Conservation (phyloP, 2,888 invertebrate genomes). For the Clitarchus hookeri region DNA sequence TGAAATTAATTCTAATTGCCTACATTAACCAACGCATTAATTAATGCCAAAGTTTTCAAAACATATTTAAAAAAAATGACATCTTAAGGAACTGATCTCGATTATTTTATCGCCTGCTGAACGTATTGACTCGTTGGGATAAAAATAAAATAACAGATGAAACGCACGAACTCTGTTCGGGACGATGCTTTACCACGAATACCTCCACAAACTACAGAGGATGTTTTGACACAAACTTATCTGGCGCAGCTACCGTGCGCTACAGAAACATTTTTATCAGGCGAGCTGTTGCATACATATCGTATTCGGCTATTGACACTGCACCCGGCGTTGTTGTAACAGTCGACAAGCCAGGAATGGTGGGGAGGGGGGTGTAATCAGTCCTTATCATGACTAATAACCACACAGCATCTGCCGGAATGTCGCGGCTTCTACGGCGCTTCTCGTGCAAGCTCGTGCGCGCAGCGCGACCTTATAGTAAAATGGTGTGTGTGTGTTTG, state of each 20-base stretch:
- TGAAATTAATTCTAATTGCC: too few relatives aligned
- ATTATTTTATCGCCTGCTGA: too few relatives aligned
- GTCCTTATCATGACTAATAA: conserved; percentile 23
- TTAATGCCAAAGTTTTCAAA: too few relatives aligned
- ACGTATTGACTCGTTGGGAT: too few relatives aligned
- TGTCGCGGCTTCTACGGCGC: background rate
- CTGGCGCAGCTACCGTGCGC: background rate
- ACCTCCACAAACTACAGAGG: background rate
- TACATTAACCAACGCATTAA: too few relatives aligned
- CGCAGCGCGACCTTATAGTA: background rate
- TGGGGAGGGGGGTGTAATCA: background rate
- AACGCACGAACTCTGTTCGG: too few relatives aligned
- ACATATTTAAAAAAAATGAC: too few relatives aligned
- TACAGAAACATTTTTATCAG: background rate
- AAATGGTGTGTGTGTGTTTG: background rate
- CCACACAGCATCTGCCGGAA: conserved; percentile 1
- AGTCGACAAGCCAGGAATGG: background rate
- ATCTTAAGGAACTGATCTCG: too few relatives aligned
- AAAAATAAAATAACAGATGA: too few relatives aligned
- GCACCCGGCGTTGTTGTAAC: background rate
- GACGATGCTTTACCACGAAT: background rate
- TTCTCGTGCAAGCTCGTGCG: too few relatives aligned
- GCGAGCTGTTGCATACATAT: background rate
- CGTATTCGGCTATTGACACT: conserved; percentile 3
- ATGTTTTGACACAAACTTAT: background rate